Percentiles rank a stretch among this genome's conserved stretches.
These are phyloP conservation scores for Sebastes fasciatus DNA, from an alignment of 2,113 vertebrate species.

Conservation along the genomic window DNA sequence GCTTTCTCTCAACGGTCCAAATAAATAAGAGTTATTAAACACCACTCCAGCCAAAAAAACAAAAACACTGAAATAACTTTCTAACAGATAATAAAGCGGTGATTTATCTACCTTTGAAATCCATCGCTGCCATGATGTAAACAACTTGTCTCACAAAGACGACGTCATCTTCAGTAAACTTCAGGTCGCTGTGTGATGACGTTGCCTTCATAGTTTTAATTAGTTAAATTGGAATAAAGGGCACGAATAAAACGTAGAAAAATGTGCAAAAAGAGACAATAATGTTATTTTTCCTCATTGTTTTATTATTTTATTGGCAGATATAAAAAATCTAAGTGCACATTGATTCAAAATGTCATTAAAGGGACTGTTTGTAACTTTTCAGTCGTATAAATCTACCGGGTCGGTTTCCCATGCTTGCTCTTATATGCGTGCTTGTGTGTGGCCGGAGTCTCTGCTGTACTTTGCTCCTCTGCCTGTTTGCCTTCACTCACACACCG, in stretches of 20 bases:
- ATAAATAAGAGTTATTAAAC: neutral
- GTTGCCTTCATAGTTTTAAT: neutral
- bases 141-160: constrained; percentile 53
- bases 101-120: constrained; percentile 77
- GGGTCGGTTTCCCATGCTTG: too few species aligned
- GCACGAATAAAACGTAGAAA: neutral
- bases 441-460: too few species aligned
- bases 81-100: neutral
- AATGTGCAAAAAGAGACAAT: neutral
- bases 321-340: too few species aligned
- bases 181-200: constrained; percentile 55
- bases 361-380: too few species aligned
- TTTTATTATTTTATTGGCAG: neutral
- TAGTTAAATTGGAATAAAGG: neutral
- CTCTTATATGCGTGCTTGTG: too few species aligned
- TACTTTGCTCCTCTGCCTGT: too few species aligned
- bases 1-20: neutral
- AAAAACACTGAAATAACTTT: rapidly evolving
- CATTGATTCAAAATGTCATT: too few species aligned
- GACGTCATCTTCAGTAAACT: neutral
- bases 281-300: neutral
- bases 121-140: constrained; percentile 81
- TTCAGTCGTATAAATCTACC: too few species aligned
- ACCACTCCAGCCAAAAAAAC: neutral
- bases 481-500: too few species aligned